phyloP scores from a whole-genome alignment of 2,888 invertebrate species.

The Herminia tarsipennalis region DNA sequence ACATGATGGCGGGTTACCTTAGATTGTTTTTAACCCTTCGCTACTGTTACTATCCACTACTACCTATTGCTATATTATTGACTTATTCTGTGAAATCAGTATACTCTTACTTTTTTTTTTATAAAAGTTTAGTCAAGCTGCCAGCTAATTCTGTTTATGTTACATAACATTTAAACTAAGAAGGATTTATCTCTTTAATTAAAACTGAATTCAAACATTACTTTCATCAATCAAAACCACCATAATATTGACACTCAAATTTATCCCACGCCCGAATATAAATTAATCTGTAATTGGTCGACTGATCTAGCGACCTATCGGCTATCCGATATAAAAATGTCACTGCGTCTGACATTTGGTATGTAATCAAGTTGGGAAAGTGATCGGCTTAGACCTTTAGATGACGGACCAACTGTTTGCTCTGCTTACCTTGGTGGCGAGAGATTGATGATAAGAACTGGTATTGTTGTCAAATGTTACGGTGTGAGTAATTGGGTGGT shows the following conservation, averaged over 20 bases:
- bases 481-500: slow-evolving; percentile 37
- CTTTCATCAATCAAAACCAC: no score
- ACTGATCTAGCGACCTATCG: slow-evolving; percentile 71
- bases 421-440: slow-evolving; percentile 41
- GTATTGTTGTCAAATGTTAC: slow-evolving; percentile 50
- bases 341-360: slow-evolving; percentile 80
- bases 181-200: no score
- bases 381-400: slow-evolving; percentile 68
- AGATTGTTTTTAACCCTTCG: no score
- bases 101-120: no score
- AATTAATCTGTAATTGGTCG: slow-evolving; percentile 82
- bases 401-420: slow-evolving; percentile 27
- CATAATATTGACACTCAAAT: slow-evolving; percentile 26
- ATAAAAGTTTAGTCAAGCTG: no score
- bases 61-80: no score
- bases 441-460: slow-evolving; percentile 37
- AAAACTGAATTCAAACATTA: no score
- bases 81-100: no score
- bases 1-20: no score
- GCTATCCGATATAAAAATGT: slow-evolving; percentile 82
- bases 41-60: no score
- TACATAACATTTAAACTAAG: no score
- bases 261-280: slow-evolving; percentile 53
- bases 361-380: slow-evolving; percentile 79
- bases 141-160: no score